These are phyloP conservation scores for Chloroclystis v-ata DNA, from an alignment of 2,888 invertebrate genomes.

Conservation along the genomic window DNA sequence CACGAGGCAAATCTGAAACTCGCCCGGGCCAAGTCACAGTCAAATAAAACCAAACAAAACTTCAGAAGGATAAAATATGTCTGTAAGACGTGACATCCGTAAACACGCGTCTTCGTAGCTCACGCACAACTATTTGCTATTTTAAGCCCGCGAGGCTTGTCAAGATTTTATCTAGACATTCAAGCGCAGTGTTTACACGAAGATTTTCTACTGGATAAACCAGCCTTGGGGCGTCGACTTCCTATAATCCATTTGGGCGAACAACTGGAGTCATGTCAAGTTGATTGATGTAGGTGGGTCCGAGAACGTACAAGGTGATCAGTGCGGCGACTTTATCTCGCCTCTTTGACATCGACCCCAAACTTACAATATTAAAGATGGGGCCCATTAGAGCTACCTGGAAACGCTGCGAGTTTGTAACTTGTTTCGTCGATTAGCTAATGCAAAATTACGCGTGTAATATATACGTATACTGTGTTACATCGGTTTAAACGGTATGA, in stretches of 20 bases:
- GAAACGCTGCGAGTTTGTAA: neutral
- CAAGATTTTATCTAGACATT: conserved; percentile 19
- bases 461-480: neutral
- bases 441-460: conserved; percentile 2
- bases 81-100: conserved; percentile 5
- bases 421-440: conserved; percentile 2
- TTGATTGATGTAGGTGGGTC: conserved; percentile 70
- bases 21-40: conserved; percentile 39
- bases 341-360: conserved; percentile 52
- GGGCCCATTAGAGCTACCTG: conserved; percentile 11
- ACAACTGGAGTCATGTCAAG: conserved; percentile 72
- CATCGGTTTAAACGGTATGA: neutral
- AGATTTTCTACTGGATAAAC: conserved; percentile 26
- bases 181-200: conserved; percentile 20
- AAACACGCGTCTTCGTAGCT: conserved; percentile 7
- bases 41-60: conserved; percentile 20
- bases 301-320: conserved; percentile 49
- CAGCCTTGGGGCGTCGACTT: conserved; percentile 51
- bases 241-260: conserved; percentile 76
- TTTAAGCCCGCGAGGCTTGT: conserved; percentile 19
- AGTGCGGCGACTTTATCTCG: conserved; percentile 64
- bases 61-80: conserved; percentile 21
- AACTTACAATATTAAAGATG: conserved; percentile 40
- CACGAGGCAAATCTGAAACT: conserved; percentile 65
- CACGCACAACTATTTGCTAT: conserved; percentile 21